Base-by-base conservation (phyloP, 2,113 vertebrate genomes). In the Taurulus bubalis region DNA sequence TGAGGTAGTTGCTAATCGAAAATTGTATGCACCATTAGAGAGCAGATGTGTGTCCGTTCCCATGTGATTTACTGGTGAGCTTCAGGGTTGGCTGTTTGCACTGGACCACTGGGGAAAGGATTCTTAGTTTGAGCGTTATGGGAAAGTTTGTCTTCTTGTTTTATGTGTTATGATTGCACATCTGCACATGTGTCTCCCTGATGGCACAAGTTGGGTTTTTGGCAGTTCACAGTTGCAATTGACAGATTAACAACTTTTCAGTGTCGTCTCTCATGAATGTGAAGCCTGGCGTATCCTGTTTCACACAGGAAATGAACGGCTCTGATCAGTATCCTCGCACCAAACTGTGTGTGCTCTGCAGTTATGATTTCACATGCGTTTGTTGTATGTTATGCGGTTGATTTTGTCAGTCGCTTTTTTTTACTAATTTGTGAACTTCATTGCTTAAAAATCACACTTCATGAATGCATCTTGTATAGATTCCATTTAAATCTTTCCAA, bases 261-360 rank as follows among this genome's bases (percentile, higher is more conserved):
- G 15, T 66, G 47, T 7, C 40, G 16, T 72, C 58, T 86, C 47
- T 62, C 51, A 69, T 32, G 30, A 47, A 64, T 71, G n/a, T 67
- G 11, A 51, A 56, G 49, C 63, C 49, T 69, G 22, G 10, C 53
- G 24, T 75, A 70, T 88, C 85, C 76, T 81, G 85, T 90, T 90
- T 90, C 87, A 90, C 64, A 89, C 79, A 85, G 92, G 87, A 92
- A 91, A 71, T 80, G 38, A 85, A 22, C 56, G 10, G 8, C 72
- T 71, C 42, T 38, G 71, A 79, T 76, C 45, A 45, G 16, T 68
- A 79, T 83, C 74, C 64, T 71, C 30, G 76, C 30, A 18, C 45
- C 24, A n/a, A 36, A 28, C 15, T 30, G 55, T 1, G 8, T 75
- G 20, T 66, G 40, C 16, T 53, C 47, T 62, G 42, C 36, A 55